phyloP scores from a whole-genome alignment of 2,113 vertebrate genomes.

The Thalassarche chlororhynchos region DNA sequence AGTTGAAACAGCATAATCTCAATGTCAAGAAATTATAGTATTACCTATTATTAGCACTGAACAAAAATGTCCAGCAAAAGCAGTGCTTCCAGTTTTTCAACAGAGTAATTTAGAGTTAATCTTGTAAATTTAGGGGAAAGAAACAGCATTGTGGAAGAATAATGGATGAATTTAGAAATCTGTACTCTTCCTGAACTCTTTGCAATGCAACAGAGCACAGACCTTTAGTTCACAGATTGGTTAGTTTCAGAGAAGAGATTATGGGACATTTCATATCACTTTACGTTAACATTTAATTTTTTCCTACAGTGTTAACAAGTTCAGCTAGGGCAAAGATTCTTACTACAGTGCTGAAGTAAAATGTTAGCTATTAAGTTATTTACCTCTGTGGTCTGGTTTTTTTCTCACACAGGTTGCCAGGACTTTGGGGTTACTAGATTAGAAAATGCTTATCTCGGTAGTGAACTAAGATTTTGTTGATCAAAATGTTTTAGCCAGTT shows the following conservation, averaged over 20 bases:
- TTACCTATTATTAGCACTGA: background rate
- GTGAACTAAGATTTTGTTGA: background rate
- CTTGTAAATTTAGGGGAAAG: background rate
- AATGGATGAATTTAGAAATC: background rate
- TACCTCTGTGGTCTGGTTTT: background rate
- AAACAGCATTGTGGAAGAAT: background rate
- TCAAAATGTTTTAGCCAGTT: background rate
- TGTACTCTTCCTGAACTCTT: background rate
- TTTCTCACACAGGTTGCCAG: background rate
- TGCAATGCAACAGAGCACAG: background rate
- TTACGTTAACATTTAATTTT: slow-evolving; percentile 11
- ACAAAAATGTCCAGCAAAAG: background rate
- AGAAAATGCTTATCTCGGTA: background rate
- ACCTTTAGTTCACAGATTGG: background rate
- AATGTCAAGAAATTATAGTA: background rate
- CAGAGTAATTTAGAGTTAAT: background rate
- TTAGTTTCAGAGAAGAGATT: background rate
- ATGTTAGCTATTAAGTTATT: slow-evolving; percentile 20
- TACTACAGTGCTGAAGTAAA: background rate
- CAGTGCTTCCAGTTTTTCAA: background rate
- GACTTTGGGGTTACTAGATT: background rate
- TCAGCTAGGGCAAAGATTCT: background rate
- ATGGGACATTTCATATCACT: background rate
- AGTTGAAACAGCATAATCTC: background rate
- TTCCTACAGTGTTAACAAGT: background rate